Evolutionary conservation across 2,888 invertebrate species (phyloP).

Genomic region (Conus canariensis): DNA sequence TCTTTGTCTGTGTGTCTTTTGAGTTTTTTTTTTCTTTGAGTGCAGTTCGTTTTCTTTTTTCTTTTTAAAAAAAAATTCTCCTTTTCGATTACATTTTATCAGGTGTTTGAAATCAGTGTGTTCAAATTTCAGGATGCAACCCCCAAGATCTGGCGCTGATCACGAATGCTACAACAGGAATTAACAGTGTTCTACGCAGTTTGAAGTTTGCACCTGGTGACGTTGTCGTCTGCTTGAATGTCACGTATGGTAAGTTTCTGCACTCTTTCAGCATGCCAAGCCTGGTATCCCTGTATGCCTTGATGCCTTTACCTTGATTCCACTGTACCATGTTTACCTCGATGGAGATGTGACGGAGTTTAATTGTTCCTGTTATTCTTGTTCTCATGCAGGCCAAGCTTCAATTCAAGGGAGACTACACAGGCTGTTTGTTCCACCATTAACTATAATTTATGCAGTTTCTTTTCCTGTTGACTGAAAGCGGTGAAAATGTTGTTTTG

Average conservation of each 20-base stretch:
- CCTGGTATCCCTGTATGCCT: neutral
- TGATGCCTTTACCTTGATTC: neutral
- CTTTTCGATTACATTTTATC: neutral
- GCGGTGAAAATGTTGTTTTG: too few relatives aligned
- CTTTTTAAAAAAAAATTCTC: too few relatives aligned
- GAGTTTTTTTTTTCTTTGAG: neutral
- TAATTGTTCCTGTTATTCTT: too few relatives aligned
- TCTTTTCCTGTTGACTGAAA: too few relatives aligned
- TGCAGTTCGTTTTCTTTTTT: neutral
- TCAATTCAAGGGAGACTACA: too few relatives aligned
- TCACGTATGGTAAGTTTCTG: constrained; percentile 69
- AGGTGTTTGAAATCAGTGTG: neutral
- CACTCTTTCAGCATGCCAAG: neutral
- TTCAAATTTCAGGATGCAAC: constrained; percentile 65
- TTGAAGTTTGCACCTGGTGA: constrained; percentile 63
- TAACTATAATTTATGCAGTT: too few relatives aligned
- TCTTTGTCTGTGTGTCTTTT: too few relatives aligned
- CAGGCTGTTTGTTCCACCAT: too few relatives aligned
- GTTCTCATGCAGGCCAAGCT: too few relatives aligned
- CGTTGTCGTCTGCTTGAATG: constrained; percentile 62
- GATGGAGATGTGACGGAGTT: too few relatives aligned
- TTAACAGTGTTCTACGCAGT: constrained; percentile 69
- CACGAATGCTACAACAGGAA: constrained; percentile 73
- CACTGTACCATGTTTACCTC: too few relatives aligned
- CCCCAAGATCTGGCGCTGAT: constrained; percentile 70